phyloP scores from a whole-genome alignment of 2,888 invertebrate genomes.

The Hypsopygia costalis region DNA sequence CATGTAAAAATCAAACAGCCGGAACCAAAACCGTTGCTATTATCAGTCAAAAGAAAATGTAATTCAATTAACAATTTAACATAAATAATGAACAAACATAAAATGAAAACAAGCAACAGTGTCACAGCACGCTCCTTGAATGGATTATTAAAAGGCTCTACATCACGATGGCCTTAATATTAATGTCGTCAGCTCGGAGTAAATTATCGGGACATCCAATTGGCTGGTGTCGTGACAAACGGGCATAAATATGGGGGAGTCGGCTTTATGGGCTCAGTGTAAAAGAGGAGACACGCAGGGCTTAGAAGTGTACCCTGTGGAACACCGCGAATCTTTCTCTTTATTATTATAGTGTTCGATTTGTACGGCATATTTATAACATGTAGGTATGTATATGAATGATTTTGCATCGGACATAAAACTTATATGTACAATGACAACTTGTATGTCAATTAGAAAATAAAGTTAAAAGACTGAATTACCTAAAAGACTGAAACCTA shows the following conservation, averaged over 20 bases:
- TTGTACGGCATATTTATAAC: background rate
- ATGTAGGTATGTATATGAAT: too few relatives aligned
- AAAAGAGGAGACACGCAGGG: slow-evolving; percentile 55
- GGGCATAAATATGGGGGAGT: slow-evolving; percentile 62
- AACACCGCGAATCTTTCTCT: slow-evolving; percentile 25
- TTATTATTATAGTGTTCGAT: background rate
- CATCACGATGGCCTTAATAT: slow-evolving; percentile 43
- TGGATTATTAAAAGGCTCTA: slow-evolving; percentile 57
- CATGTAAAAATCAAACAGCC: too few relatives aligned
- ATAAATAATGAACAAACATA: slow-evolving; percentile 42
- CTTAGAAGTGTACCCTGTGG: slow-evolving; percentile 48
- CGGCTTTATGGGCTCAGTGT: slow-evolving; percentile 46
- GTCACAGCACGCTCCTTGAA: slow-evolving; percentile 51
- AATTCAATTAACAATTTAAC: slow-evolving; percentile 42
- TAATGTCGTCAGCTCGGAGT: slow-evolving; percentile 65
- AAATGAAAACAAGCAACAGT: slow-evolving; percentile 40
- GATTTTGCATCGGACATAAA: too few relatives aligned
- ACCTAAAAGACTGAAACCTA: too few relatives aligned
- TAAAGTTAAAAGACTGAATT: too few relatives aligned
- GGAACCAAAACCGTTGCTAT: too few relatives aligned
- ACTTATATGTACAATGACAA: too few relatives aligned
- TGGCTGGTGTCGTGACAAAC: slow-evolving; percentile 72
- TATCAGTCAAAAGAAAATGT: too few relatives aligned
- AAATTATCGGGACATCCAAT: slow-evolving; percentile 74
- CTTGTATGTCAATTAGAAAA: too few relatives aligned